These are phyloP conservation scores for Sinhomidia bicolor DNA, from an alignment of 2,888 invertebrate species.

Conservation along the genomic window DNA sequence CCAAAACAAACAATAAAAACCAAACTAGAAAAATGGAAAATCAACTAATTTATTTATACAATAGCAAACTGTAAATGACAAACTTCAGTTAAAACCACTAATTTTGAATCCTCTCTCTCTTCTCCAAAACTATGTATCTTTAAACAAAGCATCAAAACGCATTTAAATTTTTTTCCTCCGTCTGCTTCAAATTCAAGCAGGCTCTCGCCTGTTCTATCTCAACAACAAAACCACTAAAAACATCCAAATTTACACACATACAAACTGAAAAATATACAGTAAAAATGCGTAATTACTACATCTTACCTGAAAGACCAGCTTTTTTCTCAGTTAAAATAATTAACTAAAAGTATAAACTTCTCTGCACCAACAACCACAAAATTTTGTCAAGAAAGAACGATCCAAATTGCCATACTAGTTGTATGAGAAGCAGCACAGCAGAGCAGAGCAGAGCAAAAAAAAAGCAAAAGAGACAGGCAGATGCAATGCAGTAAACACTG, in stretches of 20 bases:
- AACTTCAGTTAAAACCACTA: too few relatives aligned
- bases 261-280: background rate
- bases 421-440: background rate
- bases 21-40: too few relatives aligned
- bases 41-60: too few relatives aligned
- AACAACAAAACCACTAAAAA: background rate
- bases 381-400: conserved; percentile 2
- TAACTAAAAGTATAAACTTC: conserved; percentile 3
- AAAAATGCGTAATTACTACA: background rate
- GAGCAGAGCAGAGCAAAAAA: background rate
- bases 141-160: too few relatives aligned
- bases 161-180: background rate
- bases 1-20: too few relatives aligned
- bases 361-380: background rate
- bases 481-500: background rate
- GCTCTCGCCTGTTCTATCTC: background rate
- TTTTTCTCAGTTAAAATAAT: background rate
- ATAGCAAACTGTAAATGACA: too few relatives aligned
- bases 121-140: too few relatives aligned
- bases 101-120: too few relatives aligned
- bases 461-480: background rate
- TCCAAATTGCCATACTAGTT: conserved; percentile 17
- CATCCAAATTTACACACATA: conserved; percentile 1
- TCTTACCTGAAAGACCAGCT: conserved; percentile 61
- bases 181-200: too few relatives aligned